These are phyloP conservation scores for Acipenser transmontanus DNA, from an alignment of 2,797 vertebrate species.

Conservation along the genomic window DNA sequence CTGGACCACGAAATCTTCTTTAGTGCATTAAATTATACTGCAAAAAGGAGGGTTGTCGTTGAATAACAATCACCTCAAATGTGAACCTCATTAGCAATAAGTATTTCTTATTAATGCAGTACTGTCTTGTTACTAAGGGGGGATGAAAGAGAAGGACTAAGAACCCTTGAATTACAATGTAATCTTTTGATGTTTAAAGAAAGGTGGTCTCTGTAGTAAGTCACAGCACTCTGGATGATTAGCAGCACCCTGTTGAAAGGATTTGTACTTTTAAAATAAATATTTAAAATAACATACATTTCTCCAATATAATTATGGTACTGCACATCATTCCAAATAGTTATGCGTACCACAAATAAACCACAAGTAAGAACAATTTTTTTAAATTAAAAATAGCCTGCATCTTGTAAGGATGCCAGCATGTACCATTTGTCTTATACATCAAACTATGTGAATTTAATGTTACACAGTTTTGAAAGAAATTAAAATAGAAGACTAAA, in stretches of 20 bases:
- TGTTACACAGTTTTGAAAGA: no score
- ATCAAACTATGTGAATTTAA: no score
- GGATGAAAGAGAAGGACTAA: slow-evolving; percentile 1
- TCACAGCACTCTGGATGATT: neutral
- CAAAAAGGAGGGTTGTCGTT: neutral
- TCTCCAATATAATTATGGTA: no score
- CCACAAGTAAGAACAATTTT: no score
- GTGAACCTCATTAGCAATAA: slow-evolving; percentile 6
- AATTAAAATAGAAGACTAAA: no score
- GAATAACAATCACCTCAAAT: neutral
- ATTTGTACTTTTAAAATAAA: neutral
- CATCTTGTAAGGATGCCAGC: no score
- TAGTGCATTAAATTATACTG: neutral
- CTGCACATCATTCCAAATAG: no score
- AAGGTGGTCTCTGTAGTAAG: neutral
- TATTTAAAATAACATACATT: neutral
- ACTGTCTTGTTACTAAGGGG: neutral
- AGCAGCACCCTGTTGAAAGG: neutral
- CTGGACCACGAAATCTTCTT: slow-evolving; percentile 4
- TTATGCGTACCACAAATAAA: no score
- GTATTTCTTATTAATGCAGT: neutral
- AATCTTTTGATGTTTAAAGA: neutral
- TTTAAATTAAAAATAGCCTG: no score
- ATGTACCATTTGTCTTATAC: no score
- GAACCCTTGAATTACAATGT: neutral